Base-by-base conservation (phyloP, 2,797 vertebrate genomes). In the Pygocentrus nattereri region DNA sequence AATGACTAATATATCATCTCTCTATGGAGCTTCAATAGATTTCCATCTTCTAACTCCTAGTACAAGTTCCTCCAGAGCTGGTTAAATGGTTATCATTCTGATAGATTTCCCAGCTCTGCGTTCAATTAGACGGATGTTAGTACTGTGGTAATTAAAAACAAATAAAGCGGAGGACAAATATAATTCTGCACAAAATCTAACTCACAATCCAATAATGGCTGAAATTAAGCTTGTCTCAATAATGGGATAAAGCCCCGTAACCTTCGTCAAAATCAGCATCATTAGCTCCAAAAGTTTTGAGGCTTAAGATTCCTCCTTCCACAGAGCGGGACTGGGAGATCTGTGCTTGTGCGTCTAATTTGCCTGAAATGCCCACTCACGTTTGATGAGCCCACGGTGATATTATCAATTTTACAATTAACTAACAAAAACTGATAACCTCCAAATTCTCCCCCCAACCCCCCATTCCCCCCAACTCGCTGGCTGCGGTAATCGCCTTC, bases 361-460 rank as follows among this genome's bases (percentile, higher is more conserved):
- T 93, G 93, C 90, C 92, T 93, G 92, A 94, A 84, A 94, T 93
- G 89, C 92, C 93, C 91, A 92, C 93, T 94, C 91, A 91, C 92
- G 91, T 94, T 91, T 91, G 92, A 91, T 90, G 87, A 87, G 90
- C 88, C 91, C 90, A 90, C 87, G 86, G 49, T 78, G 94, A 95
- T 94, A 92, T 88, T 92, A 94, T 95, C 93, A 91, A 90, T 92
- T 90, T 91, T 93, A 94, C 94, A 95, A 95, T 95, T 95, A 94
- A 94, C 92, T 91, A 95, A 95, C 93, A 95, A 93, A 93, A 93
- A 93, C 93, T 93, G 93, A 95, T 95, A 95, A 95, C 93, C 94
- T 93, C 92, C 82, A 88, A 93, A 94, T 93, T 94, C 91, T 90
- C 70, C 92, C 34, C 27, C 34, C 64, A n/a, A n/a, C 23, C 25